Evolutionary conservation across 2,797 vertebrate species (phyloP).

Genomic region (Atherinosoma microstoma): DNA sequence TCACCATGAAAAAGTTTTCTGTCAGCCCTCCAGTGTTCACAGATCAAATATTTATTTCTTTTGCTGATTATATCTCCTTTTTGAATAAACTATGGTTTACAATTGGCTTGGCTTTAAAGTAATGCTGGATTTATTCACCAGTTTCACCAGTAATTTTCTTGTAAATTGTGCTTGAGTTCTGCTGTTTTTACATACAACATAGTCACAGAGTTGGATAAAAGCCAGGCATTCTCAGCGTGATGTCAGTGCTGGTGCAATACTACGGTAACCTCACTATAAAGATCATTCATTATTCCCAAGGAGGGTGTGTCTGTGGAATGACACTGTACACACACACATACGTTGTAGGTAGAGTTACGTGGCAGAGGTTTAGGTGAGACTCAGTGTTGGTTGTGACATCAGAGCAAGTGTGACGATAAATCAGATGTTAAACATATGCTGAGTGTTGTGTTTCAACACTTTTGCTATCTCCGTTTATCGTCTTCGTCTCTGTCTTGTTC

Average conservation of each 20-base stretch:
- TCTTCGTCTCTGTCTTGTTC: slow-evolving; percentile 20
- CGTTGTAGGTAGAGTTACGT: slow-evolving; percentile 4
- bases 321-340: background rate
- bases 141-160: slow-evolving; percentile 1
- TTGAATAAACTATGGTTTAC: slow-evolving; percentile 20
- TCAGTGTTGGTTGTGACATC: slow-evolving; percentile 37
- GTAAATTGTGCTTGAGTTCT: background rate
- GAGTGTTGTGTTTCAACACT: slow-evolving; percentile 26
- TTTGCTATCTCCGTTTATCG: slow-evolving; percentile 6
- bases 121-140: background rate
- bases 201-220: slow-evolving; percentile 1
- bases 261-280: background rate
- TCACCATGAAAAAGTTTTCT: slow-evolving; percentile 6
- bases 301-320: slow-evolving; percentile 34
- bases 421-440: slow-evolving; percentile 49
- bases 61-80: slow-evolving; percentile 15
- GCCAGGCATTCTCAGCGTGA: slow-evolving; percentile 25
- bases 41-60: slow-evolving; percentile 25
- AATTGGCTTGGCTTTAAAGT: background rate
- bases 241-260: slow-evolving; percentile 39
- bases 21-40: slow-evolving; percentile 20
- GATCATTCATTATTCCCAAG: slow-evolving; percentile 19
- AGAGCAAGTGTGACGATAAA: slow-evolving; percentile 37
- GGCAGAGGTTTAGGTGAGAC: slow-evolving; percentile 27
- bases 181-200: slow-evolving; percentile 33